A percentile compares a stretch with the other conserved stretches of the same genome.
Conservation (phyloP, 2,113 vertebrate species). For the Recurvirostra avosetta region DNA sequence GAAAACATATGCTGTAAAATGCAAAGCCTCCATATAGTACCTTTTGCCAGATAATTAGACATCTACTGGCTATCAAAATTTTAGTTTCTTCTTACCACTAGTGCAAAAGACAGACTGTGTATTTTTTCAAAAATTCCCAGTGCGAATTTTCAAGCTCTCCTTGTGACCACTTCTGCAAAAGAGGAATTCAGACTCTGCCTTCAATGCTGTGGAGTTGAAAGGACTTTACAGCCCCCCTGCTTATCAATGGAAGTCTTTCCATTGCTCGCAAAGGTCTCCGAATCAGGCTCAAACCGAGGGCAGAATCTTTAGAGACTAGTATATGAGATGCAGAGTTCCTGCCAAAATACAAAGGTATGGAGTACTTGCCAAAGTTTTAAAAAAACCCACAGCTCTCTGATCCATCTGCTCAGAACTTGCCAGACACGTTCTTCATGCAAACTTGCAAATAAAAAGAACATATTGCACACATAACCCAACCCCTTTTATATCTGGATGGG, state of each 20-base stretch:
- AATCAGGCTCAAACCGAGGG: conserved; percentile 39
- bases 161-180: neutral
- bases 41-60: neutral
- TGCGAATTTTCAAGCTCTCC: neutral
- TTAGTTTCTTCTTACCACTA: neutral
- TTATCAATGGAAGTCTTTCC: conserved; percentile 44
- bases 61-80: neutral
- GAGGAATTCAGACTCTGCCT: neutral
- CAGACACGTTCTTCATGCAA: conserved; percentile 70
- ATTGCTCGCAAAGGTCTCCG: neutral
- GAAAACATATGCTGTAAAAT: neutral
- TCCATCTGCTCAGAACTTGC: conserved; percentile 63
- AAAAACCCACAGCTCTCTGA: conserved; percentile 42
- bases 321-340: conserved; percentile 58
- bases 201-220: neutral
- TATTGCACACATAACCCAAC: conserved; percentile 50
- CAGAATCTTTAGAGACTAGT: conserved; percentile 59
- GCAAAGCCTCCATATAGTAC: neutral
- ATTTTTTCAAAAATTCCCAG: neutral
- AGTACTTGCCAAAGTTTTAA: conserved; percentile 47
- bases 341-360: conserved; percentile 68
- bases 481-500: conserved; percentile 21
- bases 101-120: neutral
- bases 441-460: conserved; percentile 65
- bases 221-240: neutral